Conservation (phyloP, 2,888 invertebrate species). For the Thalpophila matura region DNA sequence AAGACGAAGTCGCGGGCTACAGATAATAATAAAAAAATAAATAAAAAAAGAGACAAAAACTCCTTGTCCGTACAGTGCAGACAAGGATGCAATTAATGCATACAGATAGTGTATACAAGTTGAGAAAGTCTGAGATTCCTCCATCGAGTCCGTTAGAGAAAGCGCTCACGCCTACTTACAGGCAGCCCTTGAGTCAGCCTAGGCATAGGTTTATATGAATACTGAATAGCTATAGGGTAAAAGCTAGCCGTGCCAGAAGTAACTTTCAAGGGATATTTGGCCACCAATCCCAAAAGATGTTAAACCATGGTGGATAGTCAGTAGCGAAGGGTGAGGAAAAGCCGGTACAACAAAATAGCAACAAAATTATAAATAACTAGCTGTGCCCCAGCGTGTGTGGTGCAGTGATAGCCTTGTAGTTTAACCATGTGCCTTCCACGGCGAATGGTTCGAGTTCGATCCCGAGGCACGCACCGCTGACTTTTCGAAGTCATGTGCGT, state of each 20-base stretch:
- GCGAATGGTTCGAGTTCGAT: too few species aligned
- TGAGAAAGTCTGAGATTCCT: constrained; percentile 47
- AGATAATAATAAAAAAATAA: too few species aligned
- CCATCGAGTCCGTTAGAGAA: constrained; percentile 51
- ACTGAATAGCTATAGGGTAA: neutral
- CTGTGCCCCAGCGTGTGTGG: too few species aligned
- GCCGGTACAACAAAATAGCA: too few species aligned
- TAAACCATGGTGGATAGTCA: neutral
- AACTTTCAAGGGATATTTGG: neutral
- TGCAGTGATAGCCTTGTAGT: too few species aligned
- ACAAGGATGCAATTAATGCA: constrained; percentile 32
- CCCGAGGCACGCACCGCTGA: too few species aligned
- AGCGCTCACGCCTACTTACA: constrained; percentile 51
- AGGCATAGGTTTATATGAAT: neutral
- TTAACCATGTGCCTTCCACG: too few species aligned
- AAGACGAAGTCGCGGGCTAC: too few species aligned
- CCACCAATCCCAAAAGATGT: neutral
- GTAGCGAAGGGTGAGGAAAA: too few species aligned
- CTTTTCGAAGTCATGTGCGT: too few species aligned
- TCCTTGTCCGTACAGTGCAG: constrained; percentile 2
- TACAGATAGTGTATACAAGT: constrained; percentile 24
- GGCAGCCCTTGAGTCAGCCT: constrained; percentile 49
- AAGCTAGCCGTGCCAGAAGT: neutral
- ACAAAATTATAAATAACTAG: too few species aligned
- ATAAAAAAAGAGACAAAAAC: constrained; percentile 25